phyloP scores from a whole-genome alignment of 2,113 vertebrate genomes.

The Corvus moneduloides region DNA sequence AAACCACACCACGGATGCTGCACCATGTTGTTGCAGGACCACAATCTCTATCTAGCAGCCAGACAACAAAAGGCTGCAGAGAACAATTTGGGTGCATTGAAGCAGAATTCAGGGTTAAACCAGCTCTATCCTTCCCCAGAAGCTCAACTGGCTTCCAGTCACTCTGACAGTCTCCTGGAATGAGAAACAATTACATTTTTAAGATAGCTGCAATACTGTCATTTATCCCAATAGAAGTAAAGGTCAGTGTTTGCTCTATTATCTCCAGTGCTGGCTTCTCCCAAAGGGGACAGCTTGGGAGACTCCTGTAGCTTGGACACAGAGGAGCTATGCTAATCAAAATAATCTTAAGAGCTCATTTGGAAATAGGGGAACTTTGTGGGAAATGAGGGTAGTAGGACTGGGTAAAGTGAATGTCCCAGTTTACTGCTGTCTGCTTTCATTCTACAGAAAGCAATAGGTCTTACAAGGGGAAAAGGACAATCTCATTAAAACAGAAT shows the following conservation, averaged over 20 bases:
- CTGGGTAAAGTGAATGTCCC: background rate
- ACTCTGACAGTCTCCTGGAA: background rate
- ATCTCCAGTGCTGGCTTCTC: background rate
- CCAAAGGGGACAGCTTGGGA: background rate
- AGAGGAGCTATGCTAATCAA: background rate
- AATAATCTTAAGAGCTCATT: background rate
- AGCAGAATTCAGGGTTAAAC: background rate
- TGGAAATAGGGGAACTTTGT: background rate
- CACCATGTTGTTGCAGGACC: background rate
- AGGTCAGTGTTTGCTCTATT: background rate
- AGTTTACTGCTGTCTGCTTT: background rate
- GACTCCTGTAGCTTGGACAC: background rate
- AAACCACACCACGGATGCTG: background rate
- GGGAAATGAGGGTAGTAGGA: background rate
- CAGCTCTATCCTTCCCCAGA: background rate
- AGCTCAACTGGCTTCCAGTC: background rate
- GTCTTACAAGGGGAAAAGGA: background rate
- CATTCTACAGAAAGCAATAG: background rate
- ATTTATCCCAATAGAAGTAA: background rate
- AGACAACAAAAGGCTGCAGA: background rate
- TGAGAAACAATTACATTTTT: background rate
- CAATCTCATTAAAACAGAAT: background rate
- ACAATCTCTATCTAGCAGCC: background rate
- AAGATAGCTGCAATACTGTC: background rate
- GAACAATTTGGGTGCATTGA: rapidly evolving